Base-by-base conservation (phyloP, 2,797 vertebrate genomes). In the Labeo calbasu region DNA sequence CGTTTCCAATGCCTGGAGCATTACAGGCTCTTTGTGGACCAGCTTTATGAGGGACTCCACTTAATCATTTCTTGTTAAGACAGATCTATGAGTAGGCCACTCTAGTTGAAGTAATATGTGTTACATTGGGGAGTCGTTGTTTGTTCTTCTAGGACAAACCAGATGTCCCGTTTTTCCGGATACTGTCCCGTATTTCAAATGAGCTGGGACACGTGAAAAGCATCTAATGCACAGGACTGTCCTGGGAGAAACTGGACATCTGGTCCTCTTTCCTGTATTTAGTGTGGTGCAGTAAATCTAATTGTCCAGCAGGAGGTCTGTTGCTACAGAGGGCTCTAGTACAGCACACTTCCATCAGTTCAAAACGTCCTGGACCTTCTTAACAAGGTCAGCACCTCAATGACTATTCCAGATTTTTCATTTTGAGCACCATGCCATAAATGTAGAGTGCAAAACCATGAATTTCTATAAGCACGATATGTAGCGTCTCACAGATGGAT, bases 221-320 rank as follows among this genome's bases (percentile, higher is more conserved):
- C 72, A 68, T 55, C 9, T 66, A 51, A 73, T 15, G 13, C 50
- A 76, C 4, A 17, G n/a, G 32, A 55, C 59, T 17, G 2, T 55
- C 32, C 70, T 40, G 36, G 50, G 72, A 77, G 50, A 66, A 55
- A 66, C 1, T 0, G 48, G n/a, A 46, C 63, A 83, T 77, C 61
- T 76, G 72, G 21, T 68, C 61, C 15, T 76, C 40, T 73, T 51
- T n/a, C 48, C 28, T 55, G 10, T 19, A 36, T 55, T 76, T 76
- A 32, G 50, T 12, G 57, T 68, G 43, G 28, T 81, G 79, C 66
- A 80, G 76, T 88, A 59, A 46, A 28, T 17, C 4, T 0, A 40
- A 61, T 12, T 57, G 40, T 25, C 88, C 88, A 88, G 83, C 75
- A 82, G 86, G 84, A 69, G 87, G 80, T 86, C 68, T 81, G 77